phyloP scores from a whole-genome alignment of 2,888 invertebrate genomes.

The Asteroscopus sphinx region DNA sequence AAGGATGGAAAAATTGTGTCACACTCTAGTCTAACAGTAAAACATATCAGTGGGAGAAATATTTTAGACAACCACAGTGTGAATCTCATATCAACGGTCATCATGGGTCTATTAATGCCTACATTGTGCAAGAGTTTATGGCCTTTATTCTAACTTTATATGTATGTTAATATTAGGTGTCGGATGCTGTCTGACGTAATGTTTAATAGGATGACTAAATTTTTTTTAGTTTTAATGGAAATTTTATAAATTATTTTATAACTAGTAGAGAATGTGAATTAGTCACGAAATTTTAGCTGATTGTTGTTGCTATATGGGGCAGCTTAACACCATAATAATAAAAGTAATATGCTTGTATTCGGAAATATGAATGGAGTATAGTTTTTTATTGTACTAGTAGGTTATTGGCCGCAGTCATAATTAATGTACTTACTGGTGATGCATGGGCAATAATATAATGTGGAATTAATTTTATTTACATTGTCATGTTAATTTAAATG shows the following conservation, averaged over 20 bases:
- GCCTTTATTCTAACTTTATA: slow-evolving; percentile 65
- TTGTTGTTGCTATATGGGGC: background rate
- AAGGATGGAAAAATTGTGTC: slow-evolving; percentile 93
- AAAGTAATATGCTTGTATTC: slow-evolving; percentile 7
- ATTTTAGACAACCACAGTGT: slow-evolving; percentile 96
- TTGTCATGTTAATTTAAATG: slow-evolving; percentile 23
- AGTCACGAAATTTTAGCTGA: slow-evolving; percentile 11
- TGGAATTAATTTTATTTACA: slow-evolving; percentile 8
- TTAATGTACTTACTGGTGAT: slow-evolving; percentile 40
- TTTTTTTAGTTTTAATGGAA: slow-evolving; percentile 8
- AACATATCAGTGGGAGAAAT: slow-evolving; percentile 93
- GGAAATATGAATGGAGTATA: slow-evolving; percentile 9
- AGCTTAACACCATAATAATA: slow-evolving; percentile 7
- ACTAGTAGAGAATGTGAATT: slow-evolving; percentile 18
- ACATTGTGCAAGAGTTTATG: slow-evolving; percentile 85
- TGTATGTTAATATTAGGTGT: slow-evolving; percentile 13
- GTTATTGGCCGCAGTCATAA: slow-evolving; percentile 26
- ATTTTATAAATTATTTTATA: slow-evolving; percentile 8
- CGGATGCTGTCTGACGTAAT: slow-evolving; percentile 9
- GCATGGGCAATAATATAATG: slow-evolving; percentile 29
- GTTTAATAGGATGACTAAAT: background rate
- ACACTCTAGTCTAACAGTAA: slow-evolving; percentile 91
- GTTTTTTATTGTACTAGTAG: slow-evolving; percentile 7
- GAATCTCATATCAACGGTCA: slow-evolving; percentile 94
- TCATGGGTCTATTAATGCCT: slow-evolving; percentile 93